Base-by-base conservation (phyloP, 2,797 vertebrate species). In the Enoplosus armatus region DNA sequence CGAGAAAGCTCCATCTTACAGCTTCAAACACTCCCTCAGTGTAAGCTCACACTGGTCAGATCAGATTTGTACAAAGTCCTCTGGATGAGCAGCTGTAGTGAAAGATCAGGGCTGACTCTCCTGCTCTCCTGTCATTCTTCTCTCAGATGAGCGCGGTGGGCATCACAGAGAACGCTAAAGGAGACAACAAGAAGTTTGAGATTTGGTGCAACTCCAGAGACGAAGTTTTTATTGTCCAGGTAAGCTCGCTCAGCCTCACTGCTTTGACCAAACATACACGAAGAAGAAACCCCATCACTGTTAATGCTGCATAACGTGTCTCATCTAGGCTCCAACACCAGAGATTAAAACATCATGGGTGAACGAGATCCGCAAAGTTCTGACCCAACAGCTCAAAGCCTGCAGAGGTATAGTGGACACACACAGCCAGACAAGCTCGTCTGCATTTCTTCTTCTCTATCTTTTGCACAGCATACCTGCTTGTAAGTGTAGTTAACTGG, bases 181-280 rank as follows among this genome's bases (percentile, higher is more conserved):
- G 97, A 3, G 98, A 99, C 84, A 92, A 93, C 84, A 99, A 96
- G 93, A 99, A 99, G 92, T 99, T 99, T 92, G 98, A 99, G 94
- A 97, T 99, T 77, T 99, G 98, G 98, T 99, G 96, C 86, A 99
- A 99, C 77, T 97, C 97, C 0, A 93, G 98, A 76, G 98, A 99
- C 77, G 98, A 99, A 85, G 98, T 99, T 72, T 99, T 99, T 78
- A 99, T 98, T 29, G 94, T 98, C 26, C 98, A 99, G 97, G 98
- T 99, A 86, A 77, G 50, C 0, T 37, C 8, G 0, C 0, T 27
- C 5, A 1, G 3, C 20, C 35, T 8, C 0, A 3, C 29, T 8
- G 14, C 56, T 60, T 35, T 4, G 2, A 24, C 10, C 4, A n/a
- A 50, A 18, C 18, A 6, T 2, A 14, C 5, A 12, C 1, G 7